Evolutionary conservation across 1,140 invertebrate genomes (phyloP), one percentile per base, ranked within the genome.

Genomic region (Lutraria rhynchaena): DNA sequence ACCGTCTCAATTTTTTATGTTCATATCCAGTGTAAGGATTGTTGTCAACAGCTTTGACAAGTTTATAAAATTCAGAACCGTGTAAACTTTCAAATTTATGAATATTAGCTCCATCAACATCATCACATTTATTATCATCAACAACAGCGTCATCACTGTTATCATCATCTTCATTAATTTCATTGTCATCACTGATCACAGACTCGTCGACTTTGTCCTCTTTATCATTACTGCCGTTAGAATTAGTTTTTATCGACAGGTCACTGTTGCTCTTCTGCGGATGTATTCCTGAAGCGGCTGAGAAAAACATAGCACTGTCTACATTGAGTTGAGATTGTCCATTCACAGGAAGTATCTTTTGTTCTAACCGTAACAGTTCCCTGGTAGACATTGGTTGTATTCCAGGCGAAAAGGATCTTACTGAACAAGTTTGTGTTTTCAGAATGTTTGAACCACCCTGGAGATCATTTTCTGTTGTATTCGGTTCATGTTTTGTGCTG

Each of bases 11-110:
- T 35, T 80, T 80, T 60, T 70, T 69, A 33, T 80, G 76, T 69
- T 69, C 76, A 70, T 55, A 80, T 15, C 76, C 65, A 27, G 44
- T 53, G 60, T 80, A 80, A 15, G 76, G 61, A 24, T 70, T 24
- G 31, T 22, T 49, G 15, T 80, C 76, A 19, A 80, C 31, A 0
- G 76, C 76, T 60, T 80, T 80, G 2, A 80, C 35, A 3, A 80
- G 19, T 57, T 80, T 80, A 46, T 69, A 80, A 67, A 46, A 80
- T 29, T 67, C 76, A 19, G 1, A 41, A 41, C 37, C 37, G 5
- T 41, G 5, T 5, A 15, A 0, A 58, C 27, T 57, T 57, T 19
- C 27, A 19, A 58, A 0, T 24, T 22, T 24, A 13, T 9, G 24
- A n/a, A n/a, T 29, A 3, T 37, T 37, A 19, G 35, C 69, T 7